Conservation (phyloP, 2,888 invertebrate species). For the Atherix ibis region DNA sequence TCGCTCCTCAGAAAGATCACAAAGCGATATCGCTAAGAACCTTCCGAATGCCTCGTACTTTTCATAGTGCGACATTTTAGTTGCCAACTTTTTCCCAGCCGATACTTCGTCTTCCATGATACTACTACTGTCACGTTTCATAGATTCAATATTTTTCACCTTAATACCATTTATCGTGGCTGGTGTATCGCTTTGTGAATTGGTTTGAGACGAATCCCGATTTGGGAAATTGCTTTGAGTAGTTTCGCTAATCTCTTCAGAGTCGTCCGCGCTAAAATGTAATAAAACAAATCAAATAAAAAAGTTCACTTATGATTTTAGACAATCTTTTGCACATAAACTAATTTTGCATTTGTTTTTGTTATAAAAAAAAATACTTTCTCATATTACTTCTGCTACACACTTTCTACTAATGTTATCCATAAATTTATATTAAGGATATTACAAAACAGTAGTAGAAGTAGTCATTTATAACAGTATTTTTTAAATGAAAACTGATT, state of each 20-base stretch:
- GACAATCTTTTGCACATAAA: too few relatives aligned
- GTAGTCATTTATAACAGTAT: too few relatives aligned
- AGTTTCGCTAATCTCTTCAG: slow-evolving; percentile 6
- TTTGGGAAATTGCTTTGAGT: slow-evolving; percentile 1
- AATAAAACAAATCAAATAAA: too few relatives aligned
- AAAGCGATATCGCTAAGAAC: slow-evolving; percentile 26
- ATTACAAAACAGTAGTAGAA: too few relatives aligned
- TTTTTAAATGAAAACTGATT: too few relatives aligned
- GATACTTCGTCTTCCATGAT: slow-evolving; percentile 5
- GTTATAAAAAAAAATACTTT: too few relatives aligned
- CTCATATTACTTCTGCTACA: too few relatives aligned
- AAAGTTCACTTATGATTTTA: too few relatives aligned
- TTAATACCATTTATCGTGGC: slow-evolving; percentile 5
- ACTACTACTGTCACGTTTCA: slow-evolving; percentile 6
- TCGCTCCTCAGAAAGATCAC: slow-evolving; percentile 23
- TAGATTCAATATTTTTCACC: slow-evolving; percentile 8
- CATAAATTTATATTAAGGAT: too few relatives aligned
- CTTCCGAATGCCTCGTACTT: slow-evolving; percentile 29
- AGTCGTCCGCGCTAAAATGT: slow-evolving; percentile 9
- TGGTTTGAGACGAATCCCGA: not conserved
- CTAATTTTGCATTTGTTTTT: too few relatives aligned
- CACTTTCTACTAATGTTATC: too few relatives aligned
- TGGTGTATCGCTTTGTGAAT: not conserved
- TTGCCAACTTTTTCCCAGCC: slow-evolving; percentile 8
- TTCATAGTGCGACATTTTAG: slow-evolving; percentile 11